Percentiles rank a stretch among this genome's conserved stretches.
These are phyloP conservation scores for Cottus gobio DNA, from an alignment of 2,113 vertebrate genomes.

Conservation along the genomic window DNA sequence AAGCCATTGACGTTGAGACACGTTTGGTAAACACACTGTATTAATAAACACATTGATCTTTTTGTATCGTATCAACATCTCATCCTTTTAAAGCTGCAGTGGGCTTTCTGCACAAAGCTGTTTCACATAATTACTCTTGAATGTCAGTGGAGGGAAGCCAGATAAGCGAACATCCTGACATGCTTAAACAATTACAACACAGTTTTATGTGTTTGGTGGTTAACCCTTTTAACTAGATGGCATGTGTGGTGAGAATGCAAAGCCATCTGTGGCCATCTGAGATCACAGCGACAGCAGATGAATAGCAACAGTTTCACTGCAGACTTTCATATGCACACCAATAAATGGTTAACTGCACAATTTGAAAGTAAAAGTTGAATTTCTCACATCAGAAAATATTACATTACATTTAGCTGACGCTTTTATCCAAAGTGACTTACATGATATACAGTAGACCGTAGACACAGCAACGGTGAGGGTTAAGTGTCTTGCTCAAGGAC, in stretches of 20 bases:
- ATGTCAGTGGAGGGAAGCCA: background rate
- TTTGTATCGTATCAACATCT: background rate
- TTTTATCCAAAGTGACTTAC: no score
- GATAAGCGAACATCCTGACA: background rate
- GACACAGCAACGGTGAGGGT: no score
- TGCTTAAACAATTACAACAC: conserved; percentile 13
- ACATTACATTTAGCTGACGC: no score
- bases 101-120: background rate
- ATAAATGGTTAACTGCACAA: conserved; percentile 50
- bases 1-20: background rate
- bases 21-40: conserved; percentile 7
- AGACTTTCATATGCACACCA: conserved; percentile 67
- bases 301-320: conserved; percentile 68
- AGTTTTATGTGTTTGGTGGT: conserved; percentile 39
- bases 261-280: conserved; percentile 68
- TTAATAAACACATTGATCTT: background rate
- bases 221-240: conserved; percentile 59
- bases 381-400: conserved; percentile 56
- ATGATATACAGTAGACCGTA: no score
- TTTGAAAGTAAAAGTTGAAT: conserved; percentile 37
- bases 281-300: conserved; percentile 71
- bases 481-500: no score
- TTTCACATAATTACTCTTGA: conserved; percentile 13
- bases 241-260: conserved; percentile 54
- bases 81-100: background rate